Base-by-base conservation (phyloP, 1,140 invertebrate genomes). In the Aplysia californica region DNA sequence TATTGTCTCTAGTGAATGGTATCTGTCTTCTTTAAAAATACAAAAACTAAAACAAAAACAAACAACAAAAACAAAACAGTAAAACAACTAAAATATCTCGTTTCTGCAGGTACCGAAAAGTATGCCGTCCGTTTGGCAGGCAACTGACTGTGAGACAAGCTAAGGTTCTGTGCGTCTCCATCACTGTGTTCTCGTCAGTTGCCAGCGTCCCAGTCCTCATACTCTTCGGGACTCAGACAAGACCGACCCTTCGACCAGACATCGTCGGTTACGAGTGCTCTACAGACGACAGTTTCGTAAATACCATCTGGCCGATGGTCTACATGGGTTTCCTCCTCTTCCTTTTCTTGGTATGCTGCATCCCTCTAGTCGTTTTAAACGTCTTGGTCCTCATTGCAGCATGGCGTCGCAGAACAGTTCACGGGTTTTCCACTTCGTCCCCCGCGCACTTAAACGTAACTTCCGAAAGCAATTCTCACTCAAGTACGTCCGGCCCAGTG, bases 41-140 rank as follows among this genome's bases (percentile, higher is more conserved):
- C n/a, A n/a, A n/a, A n/a, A n/a, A n/a, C n/a, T n/a, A n/a, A n/a
- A n/a, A n/a, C n/a, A n/a, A n/a, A n/a, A n/a, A n/a, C n/a, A n/a
- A n/a, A n/a, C n/a, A n/a, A n/a, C n/a, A n/a, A n/a, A n/a, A n/a
- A n/a, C n/a, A n/a, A n/a, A n/a, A n/a, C n/a, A n/a, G n/a, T n/a
- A n/a, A n/a, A n/a, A n/a, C n/a, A n/a, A n/a, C n/a, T n/a, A n/a
- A n/a, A n/a, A n/a, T n/a, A n/a, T n/a, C n/a, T n/a, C n/a, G n/a
- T n/a, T n/a, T n/a, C n/a, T n/a, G n/a, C 69, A 71, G 69, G 23
- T 71, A 58, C 23, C 35, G 69, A 20, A 71, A 71, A 58, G 69
- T 71, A 33, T 71, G 69, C 38, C 5, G 1, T 18, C 69, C 69
- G 38, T 36, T 50, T 23, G 29, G 50, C 15, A 58, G 69, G 69